A percentile compares a stretch with the other conserved stretches of the same genome.
These are phyloP conservation scores for Drosophila birchii DNA, from an alignment of 2,888 invertebrate species.

Conservation along the genomic window DNA sequence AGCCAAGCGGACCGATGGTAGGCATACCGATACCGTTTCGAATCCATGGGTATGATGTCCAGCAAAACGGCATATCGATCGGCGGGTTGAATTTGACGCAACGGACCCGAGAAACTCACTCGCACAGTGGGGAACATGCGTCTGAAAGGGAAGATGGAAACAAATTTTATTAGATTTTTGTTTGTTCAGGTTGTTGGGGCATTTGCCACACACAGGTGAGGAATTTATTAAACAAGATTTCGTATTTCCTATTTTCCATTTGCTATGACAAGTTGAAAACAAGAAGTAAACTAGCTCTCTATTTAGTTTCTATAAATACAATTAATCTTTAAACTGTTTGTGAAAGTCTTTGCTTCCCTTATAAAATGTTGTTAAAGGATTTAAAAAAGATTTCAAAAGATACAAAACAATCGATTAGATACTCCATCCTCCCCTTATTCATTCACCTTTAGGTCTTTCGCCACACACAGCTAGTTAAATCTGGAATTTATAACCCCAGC, in stretches of 20 bases:
- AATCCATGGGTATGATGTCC: conserved; percentile 98
- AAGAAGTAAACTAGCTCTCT: neutral
- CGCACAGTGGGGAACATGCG: conserved; percentile 99
- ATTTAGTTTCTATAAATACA: too few relatives aligned
- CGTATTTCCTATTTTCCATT: neutral
- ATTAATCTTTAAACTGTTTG: neutral
- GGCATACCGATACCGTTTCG: conserved; percentile 98
- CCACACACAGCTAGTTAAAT: conserved; percentile 64
- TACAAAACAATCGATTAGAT: conserved; percentile 29
- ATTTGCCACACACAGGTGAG: conserved; percentile 50
- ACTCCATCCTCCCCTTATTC: conserved; percentile 20
- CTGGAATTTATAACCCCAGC: conserved; percentile 64
- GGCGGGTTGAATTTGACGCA: conserved; percentile 88
- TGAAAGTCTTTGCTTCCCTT: neutral
- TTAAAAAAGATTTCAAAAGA: conserved; percentile 54
- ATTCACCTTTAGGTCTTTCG: conserved; percentile 33
- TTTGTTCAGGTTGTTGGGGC: conserved; percentile 31
- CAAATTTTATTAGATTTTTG: conserved; percentile 25
- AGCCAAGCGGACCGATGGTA: conserved; percentile 99
- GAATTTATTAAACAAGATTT: conserved; percentile 61
- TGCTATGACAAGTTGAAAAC: conserved; percentile 64
- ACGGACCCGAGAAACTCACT: conserved; percentile 93
- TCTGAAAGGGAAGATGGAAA: conserved; percentile 85
- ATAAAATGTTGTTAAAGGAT: neutral
- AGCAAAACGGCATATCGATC: conserved; percentile 95